Evolutionary conservation across 2,888 invertebrate species (phyloP).

Genomic region (Patella pellucida): DNA sequence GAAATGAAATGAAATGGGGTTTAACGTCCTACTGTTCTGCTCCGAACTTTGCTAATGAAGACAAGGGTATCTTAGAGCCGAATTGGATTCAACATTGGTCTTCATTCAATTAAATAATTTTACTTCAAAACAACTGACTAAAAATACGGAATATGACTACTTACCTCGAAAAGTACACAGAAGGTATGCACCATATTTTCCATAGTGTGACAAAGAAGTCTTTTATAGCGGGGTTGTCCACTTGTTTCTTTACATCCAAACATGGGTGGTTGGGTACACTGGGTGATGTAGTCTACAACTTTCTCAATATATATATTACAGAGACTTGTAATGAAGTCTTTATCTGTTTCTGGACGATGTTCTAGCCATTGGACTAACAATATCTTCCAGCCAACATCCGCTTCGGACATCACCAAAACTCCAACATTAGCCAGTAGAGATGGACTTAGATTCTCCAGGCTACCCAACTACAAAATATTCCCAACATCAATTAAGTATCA

Average conservation of each 20-base stretch:
- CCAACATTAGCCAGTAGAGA: slow-evolving; percentile 66
- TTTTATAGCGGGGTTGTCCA: slow-evolving; percentile 45
- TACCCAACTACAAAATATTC: slow-evolving; percentile 52
- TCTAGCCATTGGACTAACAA: slow-evolving; percentile 68
- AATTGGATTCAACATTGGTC: too few relatives aligned
- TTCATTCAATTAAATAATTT: too few relatives aligned
- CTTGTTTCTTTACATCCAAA: slow-evolving; percentile 40
- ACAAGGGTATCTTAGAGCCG: too few relatives aligned
- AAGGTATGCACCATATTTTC: slow-evolving; percentile 67
- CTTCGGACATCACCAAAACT: slow-evolving; percentile 59
- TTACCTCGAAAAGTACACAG: slow-evolving; percentile 65
- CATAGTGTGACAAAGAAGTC: slow-evolving; percentile 57
- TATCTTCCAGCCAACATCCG: slow-evolving; percentile 68
- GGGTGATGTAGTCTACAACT: slow-evolving; percentile 54
- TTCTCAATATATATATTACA: slow-evolving; percentile 63
- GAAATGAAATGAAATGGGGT: too few relatives aligned
- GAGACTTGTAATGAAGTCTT: slow-evolving; percentile 56
- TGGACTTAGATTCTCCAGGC: slow-evolving; percentile 61
- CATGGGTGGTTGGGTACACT: slow-evolving; percentile 57
- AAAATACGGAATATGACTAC: slow-evolving; percentile 25
- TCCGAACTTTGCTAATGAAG: too few relatives aligned
- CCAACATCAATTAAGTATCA: not conserved
- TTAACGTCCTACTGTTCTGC: too few relatives aligned
- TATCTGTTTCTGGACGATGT: slow-evolving; percentile 58
- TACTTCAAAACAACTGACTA: too few relatives aligned